Conservation (phyloP, 2,888 invertebrate species). For the Acanthosoma haemorrhoidale region DNA sequence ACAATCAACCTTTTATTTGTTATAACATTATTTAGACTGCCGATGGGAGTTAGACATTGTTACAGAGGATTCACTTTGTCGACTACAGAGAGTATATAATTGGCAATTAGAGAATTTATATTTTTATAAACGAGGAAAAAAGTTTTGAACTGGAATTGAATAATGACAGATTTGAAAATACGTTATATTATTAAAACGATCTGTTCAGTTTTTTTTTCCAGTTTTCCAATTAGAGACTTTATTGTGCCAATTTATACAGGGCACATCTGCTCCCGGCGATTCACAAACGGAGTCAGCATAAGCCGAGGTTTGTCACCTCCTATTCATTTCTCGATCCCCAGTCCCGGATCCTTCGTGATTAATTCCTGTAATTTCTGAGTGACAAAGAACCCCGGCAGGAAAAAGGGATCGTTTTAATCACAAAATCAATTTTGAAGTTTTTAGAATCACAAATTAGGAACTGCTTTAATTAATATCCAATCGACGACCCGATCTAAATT, state of each 20-base stretch:
- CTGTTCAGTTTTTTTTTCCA: background rate
- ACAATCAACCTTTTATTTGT: too few species aligned
- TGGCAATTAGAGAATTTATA: background rate
- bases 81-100: background rate
- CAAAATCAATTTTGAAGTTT: too few species aligned
- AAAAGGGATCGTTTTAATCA: too few species aligned
- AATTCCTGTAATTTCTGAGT: too few species aligned
- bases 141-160: background rate
- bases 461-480: too few species aligned
- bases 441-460: too few species aligned
- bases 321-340: background rate
- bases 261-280: too few species aligned
- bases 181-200: background rate
- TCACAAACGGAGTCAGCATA: too few species aligned
- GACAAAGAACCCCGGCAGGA: too few species aligned
- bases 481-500: too few species aligned
- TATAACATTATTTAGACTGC: background rate
- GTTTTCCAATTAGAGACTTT: slow-evolving; percentile 14
- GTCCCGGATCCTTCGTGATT: too few species aligned
- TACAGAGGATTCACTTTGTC: background rate
- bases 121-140: background rate
- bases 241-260: background rate
- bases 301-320: background rate
- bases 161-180: background rate
- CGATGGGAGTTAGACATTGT: background rate